Base-by-base conservation (phyloP, 2,888 invertebrate species). In the Abrostola tripartita region DNA sequence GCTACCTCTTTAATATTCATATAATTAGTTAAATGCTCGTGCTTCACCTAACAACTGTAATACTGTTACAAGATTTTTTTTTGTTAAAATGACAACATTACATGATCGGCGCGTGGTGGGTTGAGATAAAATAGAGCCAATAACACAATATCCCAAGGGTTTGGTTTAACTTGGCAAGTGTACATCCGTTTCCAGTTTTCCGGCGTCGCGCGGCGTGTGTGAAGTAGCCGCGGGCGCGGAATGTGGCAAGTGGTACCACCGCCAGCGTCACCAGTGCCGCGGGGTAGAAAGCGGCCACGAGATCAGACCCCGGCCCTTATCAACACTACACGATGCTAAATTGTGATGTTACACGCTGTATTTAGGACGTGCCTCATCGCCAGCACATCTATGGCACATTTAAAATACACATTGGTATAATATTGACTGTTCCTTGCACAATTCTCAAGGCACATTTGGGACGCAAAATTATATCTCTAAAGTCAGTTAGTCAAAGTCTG, bases 241-340 rank as follows among this genome's bases (percentile, higher is more conserved):
- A 88, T 89, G 87, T 81, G 82, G 81, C 81, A 79, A 76, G 68
- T 75, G 75, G 74, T 74, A 38, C 54, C 76, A 44, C 70, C 37
- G 70, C 52, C 71, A 65, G 24, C 12, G 44, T 14, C 6, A 74
- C 72, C 74, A 78, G 67, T 72, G 90, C 90, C 90, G 77, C 88
- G 56, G 89, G 90, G 89, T 89, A 90, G 91, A 90, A 90, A 91
- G 90, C 83, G 82, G 77, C 81, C 78, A 71, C 61, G 65, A 68
- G 63, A 70, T 72, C 74, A 81, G 78, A 74, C 79, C 81, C 69
- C 69, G 79, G 84, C 86, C 88, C 86, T 83, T 77, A 79, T 77
- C 79, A 71, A 68, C 70, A 74, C 77, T 77, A 74, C 77, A 58
- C 67, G 65, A 74, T 50, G 55, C 68, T 76, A 71, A 74, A 79